phyloP scores from a whole-genome alignment of 2,888 invertebrate species.

The Chelonus formosanus region DNA sequence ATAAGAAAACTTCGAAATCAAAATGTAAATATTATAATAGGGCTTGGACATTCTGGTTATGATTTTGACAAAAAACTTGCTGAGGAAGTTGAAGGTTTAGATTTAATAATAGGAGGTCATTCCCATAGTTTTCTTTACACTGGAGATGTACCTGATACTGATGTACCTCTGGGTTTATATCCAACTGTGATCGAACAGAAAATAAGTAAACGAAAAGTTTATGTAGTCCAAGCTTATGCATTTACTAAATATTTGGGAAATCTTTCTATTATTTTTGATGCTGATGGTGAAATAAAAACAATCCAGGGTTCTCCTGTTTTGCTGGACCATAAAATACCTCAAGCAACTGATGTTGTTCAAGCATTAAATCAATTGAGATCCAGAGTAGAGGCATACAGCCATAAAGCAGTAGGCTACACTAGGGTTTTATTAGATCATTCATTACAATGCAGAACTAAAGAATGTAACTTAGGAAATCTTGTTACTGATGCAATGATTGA shows the following conservation, averaged over 20 bases:
- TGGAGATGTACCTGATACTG: slow-evolving; percentile 74
- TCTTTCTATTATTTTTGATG: slow-evolving; percentile 76
- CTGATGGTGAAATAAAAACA: slow-evolving; percentile 73
- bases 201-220: slow-evolving; percentile 74
- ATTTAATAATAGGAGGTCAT: slow-evolving; percentile 90
- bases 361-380: slow-evolving; percentile 72
- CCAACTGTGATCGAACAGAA: slow-evolving; percentile 77
- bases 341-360: slow-evolving; percentile 71
- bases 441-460: slow-evolving; percentile 72
- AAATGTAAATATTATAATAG: slow-evolving; percentile 84
- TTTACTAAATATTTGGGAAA: slow-evolving; percentile 91
- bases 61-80: slow-evolving; percentile 81
- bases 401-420: slow-evolving; percentile 73
- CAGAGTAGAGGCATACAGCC: slow-evolving; percentile 67
- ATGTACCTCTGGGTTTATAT: slow-evolving; percentile 78
- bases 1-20: slow-evolving; percentile 70
- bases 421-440: slow-evolving; percentile 76
- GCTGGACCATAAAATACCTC: slow-evolving; percentile 71
- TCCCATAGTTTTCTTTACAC: slow-evolving; percentile 90
- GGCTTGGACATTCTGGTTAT: slow-evolving; percentile 89
- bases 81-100: slow-evolving; percentile 77
- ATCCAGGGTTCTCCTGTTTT: slow-evolving; percentile 81
- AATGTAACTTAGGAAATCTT: slow-evolving; percentile 88
- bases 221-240: slow-evolving; percentile 89
- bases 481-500: slow-evolving; percentile 80